Percentiles rank a stretch among this genome's conserved stretches.
Evolutionary conservation across 2,113 vertebrate species (phyloP).

Genomic region (Accipiter cooperii): DNA sequence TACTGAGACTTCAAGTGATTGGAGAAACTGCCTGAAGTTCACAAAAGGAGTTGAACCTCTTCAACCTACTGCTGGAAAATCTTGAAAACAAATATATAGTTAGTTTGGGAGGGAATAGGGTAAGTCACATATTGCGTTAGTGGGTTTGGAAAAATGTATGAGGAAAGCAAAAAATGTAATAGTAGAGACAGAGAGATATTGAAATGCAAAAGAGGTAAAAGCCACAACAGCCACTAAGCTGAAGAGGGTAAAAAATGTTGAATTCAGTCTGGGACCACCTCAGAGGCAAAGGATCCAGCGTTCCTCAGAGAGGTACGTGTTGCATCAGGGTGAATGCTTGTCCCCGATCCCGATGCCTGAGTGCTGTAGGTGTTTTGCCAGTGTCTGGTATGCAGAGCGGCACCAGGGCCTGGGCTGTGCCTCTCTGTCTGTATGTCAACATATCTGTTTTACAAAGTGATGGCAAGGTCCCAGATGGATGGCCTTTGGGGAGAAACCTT

Average conservation of each 20-base stretch:
- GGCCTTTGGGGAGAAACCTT: not conserved
- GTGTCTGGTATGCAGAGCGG: not conserved
- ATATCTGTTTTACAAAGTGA: not conserved
- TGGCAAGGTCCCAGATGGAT: not conserved
- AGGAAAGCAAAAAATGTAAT: not conserved
- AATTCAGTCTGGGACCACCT: not conserved
- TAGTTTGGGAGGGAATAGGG: not conserved
- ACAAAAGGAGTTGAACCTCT: conserved; percentile 55
- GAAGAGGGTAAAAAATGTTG: not conserved
- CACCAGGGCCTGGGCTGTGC: not conserved
- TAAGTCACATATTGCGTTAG: not conserved
- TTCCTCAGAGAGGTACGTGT: not conserved
- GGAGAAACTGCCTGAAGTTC: conserved; percentile 42
- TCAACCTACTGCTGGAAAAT: conserved; percentile 55
- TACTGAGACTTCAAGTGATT: conserved; percentile 62
- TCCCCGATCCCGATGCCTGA: not conserved
- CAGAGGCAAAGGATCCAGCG: rapidly evolving
- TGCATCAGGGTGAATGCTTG: not conserved
- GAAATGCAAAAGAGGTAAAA: conserved; percentile 11
- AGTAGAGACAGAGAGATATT: not conserved
- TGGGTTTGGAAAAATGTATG: conserved; percentile 13
- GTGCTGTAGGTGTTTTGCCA: not conserved
- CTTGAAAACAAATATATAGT: conserved; percentile 67
- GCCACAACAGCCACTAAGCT: not conserved
- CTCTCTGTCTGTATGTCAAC: not conserved